Evolutionary conservation across 2,888 invertebrate genomes (phyloP).

Genomic region (Parasteatoda lunata): DNA sequence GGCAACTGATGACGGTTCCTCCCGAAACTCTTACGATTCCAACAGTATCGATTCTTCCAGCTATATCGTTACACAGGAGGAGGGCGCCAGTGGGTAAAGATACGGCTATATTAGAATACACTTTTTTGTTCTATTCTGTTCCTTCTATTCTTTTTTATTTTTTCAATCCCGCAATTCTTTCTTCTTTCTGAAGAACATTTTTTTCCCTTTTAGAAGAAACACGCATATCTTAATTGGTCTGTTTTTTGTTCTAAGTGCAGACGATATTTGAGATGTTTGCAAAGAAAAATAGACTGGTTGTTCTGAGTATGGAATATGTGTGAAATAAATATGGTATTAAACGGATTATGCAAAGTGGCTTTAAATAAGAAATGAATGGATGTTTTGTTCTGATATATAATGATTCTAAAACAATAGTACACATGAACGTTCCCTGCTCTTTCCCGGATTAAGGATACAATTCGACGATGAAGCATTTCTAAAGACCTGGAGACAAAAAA

Average conservation of each 20-base stretch:
- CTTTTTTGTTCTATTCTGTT: constrained; percentile 1
- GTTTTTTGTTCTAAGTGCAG: neutral
- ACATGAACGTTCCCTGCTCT: too few relatives aligned
- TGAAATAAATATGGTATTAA: too few relatives aligned
- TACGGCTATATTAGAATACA: constrained; percentile 26
- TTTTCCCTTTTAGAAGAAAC: neutral
- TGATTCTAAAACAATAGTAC: too few relatives aligned
- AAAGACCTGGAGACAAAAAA: too few relatives aligned
- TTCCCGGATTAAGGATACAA: too few relatives aligned
- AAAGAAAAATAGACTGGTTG: too few relatives aligned
- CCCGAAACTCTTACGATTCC: neutral
- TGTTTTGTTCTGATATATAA: too few relatives aligned
- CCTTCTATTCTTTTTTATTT: constrained; percentile 4
- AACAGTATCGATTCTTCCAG: constrained; percentile 35
- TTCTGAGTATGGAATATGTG: too few relatives aligned
- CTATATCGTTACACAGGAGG: constrained; percentile 16
- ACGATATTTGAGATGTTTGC: too few relatives aligned
- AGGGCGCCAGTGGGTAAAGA: constrained; percentile 24
- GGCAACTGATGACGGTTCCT: neutral
- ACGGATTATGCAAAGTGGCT: too few relatives aligned
- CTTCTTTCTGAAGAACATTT: neutral
- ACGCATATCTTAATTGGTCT: constrained; percentile 1
- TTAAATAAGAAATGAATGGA: too few relatives aligned
- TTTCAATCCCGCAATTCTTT: constrained; percentile 1
- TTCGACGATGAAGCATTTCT: too few relatives aligned